Percentiles rank a stretch among this genome's conserved stretches.
Evolutionary conservation across 2,888 invertebrate species (phyloP).

Genomic region (Actias luna): DNA sequence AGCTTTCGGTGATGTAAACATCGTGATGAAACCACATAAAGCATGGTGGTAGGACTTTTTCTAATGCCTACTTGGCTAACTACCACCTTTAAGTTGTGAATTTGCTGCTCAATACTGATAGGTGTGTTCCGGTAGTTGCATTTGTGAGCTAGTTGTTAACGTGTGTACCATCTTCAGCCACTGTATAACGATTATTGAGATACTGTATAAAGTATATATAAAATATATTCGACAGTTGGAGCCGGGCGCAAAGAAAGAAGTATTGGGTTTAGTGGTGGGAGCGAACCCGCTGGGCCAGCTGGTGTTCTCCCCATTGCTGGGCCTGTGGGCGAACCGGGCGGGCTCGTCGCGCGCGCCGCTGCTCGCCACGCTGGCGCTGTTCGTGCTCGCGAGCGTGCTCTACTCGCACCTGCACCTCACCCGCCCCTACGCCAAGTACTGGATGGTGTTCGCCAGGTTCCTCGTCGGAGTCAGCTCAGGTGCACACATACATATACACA

Average conservation of each 20-base stretch:
- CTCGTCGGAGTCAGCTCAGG: conserved; percentile 92
- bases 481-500: conserved; percentile 38
- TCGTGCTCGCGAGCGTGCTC: conserved; percentile 86
- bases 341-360: conserved; percentile 88
- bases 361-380: conserved; percentile 85
- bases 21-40: no score
- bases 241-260: conserved; percentile 89
- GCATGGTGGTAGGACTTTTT: no score
- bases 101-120: no score
- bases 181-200: no score
- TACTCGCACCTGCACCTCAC: conserved; percentile 90
- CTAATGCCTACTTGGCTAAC: no score
- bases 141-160: no score
- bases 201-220: no score
- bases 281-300: conserved; percentile 94
- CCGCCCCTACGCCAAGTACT: conserved; percentile 84
- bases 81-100: no score
- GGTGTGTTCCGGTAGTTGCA: no score
- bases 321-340: conserved; percentile 91
- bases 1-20: no score
- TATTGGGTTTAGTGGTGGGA: conserved; percentile 91
- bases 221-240: conserved; percentile 85
- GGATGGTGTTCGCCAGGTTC: conserved; percentile 89
- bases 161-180: no score
- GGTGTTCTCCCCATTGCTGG: conserved; percentile 91